Evolutionary conservation across 2,888 invertebrate species (phyloP), one percentile per base, ranked within the genome.

Genomic region (Hofmannophila pseudospretella): DNA sequence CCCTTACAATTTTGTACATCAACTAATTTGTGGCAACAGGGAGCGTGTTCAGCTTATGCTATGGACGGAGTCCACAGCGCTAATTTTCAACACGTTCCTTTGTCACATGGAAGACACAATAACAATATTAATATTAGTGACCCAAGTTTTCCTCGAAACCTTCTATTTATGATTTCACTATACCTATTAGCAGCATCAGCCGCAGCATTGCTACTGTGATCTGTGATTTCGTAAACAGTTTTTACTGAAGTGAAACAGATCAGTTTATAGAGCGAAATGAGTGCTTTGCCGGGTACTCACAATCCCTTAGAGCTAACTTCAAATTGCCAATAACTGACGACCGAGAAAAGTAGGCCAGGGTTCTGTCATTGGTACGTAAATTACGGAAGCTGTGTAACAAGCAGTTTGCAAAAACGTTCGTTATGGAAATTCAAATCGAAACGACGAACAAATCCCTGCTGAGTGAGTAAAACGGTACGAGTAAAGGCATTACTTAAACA

Each of bases 331-430:
- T 59, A 46, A 49, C 46, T 51, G 46, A 44, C 46, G 44, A 45
- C 36, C 42, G 44, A 54, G 44, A 49, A 60, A 69, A 67, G 64
- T 66, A 51, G 67, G 60, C 42, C 62, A 59, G 46, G 45, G 51
- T 49, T 56, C 39, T 48, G 52, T 45, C 52, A 47, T 41, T 48
- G 42, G 51, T 56, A 19, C 22, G 13, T 33, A 23, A 31, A 26
- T 23, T 7, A 19, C 34, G 37, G 34, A 35, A 35, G 32, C 38
- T 32, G 23, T 33, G 14, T 26, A 26, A 9, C 11, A 7, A 7
- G 11, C 9, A 27, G 16, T 8, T 20, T 27, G 5, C 23, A 14
- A 9, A 12, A 36, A 36, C 5, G 5, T 29, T 13, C 5, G 5
- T 29, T 13, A 3, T 9, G 9, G 29, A 16, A 25, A 16, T 16